Evolutionary conservation across 2,888 invertebrate genomes (phyloP), one percentile per base, ranked within the genome.

Genomic region (Sinotaia quadrata): DNA sequence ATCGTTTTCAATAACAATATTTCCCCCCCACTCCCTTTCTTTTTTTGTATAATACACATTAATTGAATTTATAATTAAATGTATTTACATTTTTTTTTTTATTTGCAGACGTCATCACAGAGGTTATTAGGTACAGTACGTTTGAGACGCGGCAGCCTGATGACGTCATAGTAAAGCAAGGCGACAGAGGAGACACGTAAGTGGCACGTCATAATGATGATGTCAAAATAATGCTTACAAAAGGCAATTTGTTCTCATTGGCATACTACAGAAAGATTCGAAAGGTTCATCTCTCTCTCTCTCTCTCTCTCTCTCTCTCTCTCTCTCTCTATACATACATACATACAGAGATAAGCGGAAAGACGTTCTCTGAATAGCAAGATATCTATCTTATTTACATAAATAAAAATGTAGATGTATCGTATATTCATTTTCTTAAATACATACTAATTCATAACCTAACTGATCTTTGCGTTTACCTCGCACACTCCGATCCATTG

Each of bases 121-220:
- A 87, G 63, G 83, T 87, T 31, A 81, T 87, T 7, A 77, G 85
- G 63, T 79, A 85, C 70, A 83, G 86, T 67, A 78, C 81, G 33
- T 79, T 84, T 31, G 81, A 79, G n/a, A 82, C 76, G 8, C 84
- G 79, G 58, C 67, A 78, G n/a, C 70, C 72, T 49, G 84, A 86
- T 73, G 85, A 86, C 36, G 72, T 86, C 27, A 84, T 87, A 62
- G 87, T 87, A 49, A 76, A 75, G 47, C 87, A 87, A 70, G 87
- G 87, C 18, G 87, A 87, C 15, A 71, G 74, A n/a, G 87, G 87
- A 4, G 85, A 87, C 65, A 86, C 84, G 87, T 87, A 68, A 69
- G 78, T 57, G 41, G 44, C 18, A 36, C 8, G 5, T 52, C 18
- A 21, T 2, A 34, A 18, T 41, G n/a, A 44, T 18, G n/a, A 15